Percentiles rank a stretch among this genome's conserved stretches.
Evolutionary conservation across 1,140 invertebrate species (phyloP).

Genomic region (Drusus annulatus): DNA sequence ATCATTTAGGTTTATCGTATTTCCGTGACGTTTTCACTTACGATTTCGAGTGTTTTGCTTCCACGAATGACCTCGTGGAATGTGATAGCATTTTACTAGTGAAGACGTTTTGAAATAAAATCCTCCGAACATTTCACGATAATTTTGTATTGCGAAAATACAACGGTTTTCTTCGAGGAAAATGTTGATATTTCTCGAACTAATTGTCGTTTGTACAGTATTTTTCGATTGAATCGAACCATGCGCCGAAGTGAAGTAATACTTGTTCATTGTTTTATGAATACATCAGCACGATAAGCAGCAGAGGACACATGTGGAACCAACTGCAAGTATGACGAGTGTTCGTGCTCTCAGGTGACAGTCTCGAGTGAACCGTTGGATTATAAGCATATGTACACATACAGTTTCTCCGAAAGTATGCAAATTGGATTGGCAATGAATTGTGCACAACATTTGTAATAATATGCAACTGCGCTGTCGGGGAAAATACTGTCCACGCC

Average conservation of each 20-base stretch:
- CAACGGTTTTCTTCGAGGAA: too few relatives aligned
- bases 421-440: constrained; percentile 3
- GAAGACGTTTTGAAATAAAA: too few relatives aligned
- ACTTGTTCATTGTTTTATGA: background rate
- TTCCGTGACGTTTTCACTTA: too few relatives aligned
- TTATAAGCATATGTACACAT: constrained; percentile 26
- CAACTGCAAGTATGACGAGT: background rate
- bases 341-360: constrained; percentile 34
- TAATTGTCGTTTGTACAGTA: too few relatives aligned
- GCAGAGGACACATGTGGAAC: constrained; percentile 19
- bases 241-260: constrained; percentile 14
- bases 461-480: constrained; percentile 6
- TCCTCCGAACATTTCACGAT: too few relatives aligned
- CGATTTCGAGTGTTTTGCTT: too few relatives aligned
- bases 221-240: background rate
- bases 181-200: too few relatives aligned
- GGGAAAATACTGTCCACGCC: constrained; percentile 24
- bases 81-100: too few relatives aligned
- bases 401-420: constrained; percentile 23
- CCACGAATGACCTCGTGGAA: too few relatives aligned
- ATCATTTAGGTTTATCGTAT: background rate
- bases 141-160: too few relatives aligned
- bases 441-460: constrained; percentile 5
- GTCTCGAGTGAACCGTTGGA: constrained; percentile 30
- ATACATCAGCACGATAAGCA: background rate